Evolutionary conservation across 2,888 invertebrate species (phyloP), one percentile per base, ranked within the genome.

Genomic region (Microplitis manilae): DNA sequence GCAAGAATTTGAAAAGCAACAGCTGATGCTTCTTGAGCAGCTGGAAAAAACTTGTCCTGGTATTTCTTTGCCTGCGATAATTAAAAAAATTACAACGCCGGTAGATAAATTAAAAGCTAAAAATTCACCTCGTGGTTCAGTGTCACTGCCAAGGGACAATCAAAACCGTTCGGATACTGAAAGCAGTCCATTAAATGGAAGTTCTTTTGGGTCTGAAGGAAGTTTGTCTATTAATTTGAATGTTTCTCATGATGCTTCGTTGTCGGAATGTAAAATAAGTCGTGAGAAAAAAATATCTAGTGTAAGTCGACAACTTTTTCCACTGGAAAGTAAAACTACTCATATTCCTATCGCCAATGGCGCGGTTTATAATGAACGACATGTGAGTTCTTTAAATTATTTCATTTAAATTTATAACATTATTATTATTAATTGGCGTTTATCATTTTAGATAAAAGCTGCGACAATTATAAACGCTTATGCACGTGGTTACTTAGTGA

Each of bases 401-500:
- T 65, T 62, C 40, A 67, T 65, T 74, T 9, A 13, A 4, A 20
- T 9, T 8, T 75, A 50, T 13, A 60, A 50, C n/a, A n/a, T n/a
- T 59, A 76, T 76, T 73, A 13, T 75, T 69, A 50, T 7, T 38
- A n/a, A 50, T 15, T 72, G 39, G 41, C 15, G 59, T 79, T 73
- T 79, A 77, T 41, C 4, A 41, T 64, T 85, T 4, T 77, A 91
- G 91, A 85, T 90, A 79, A 87, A 89, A 83, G 95, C 96, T 4
- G 95, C 94, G 15, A 92, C 92, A 38, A 90, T 91, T 81, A 94
- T 96, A 78, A 93, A 93, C 81, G 94, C 95, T 7, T 91, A 91
- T 83, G 93, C 92, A 38, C 94, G 93, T 84, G 97, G 98, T 0
- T 97, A 93, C 89, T 91, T 98, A 75, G 94, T 95, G 30, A 93